phyloP scores from a whole-genome alignment of 1,140 invertebrate species.

The Diprion similis region DNA sequence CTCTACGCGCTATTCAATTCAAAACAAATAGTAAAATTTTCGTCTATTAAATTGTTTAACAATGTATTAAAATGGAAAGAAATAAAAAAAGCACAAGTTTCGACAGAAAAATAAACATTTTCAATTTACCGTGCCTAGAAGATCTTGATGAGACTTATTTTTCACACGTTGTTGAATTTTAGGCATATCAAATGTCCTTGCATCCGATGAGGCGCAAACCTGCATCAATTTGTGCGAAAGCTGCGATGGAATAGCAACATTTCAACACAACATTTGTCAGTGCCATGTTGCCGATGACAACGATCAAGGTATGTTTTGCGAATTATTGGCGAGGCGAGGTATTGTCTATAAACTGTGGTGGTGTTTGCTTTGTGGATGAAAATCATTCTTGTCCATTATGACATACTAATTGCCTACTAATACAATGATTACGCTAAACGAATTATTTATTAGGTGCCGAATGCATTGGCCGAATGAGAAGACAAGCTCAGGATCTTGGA shows the following conservation, averaged over 20 bases:
- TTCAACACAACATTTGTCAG: conserved; percentile 29
- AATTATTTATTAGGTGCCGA: conserved; percentile 24
- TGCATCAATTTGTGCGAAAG: conserved; percentile 29
- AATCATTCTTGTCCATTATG: neutral
- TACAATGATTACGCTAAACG: neutral
- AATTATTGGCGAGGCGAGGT: neutral
- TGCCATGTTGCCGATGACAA: conserved; percentile 26
- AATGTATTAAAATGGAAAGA: too few relatives aligned
- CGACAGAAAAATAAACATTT: neutral
- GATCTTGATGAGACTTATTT: neutral
- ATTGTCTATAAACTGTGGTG: neutral
- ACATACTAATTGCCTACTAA: conserved; percentile 1
- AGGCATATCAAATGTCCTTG: conserved; percentile 9
- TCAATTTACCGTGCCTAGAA: neutral
- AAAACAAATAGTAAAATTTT: neutral
- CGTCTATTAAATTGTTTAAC: neutral
- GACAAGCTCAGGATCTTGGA: conserved; percentile 3
- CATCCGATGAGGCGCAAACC: conserved; percentile 22
- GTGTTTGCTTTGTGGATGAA: neutral
- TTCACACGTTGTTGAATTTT: conserved; percentile 15
- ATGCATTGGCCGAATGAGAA: conserved; percentile 25
- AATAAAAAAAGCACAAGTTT: neutral
- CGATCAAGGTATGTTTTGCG: conserved; percentile 22
- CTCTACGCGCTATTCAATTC: neutral
- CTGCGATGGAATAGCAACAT: conserved; percentile 23